These are phyloP conservation scores for Dexiosoma caninum DNA, from an alignment of 2,888 invertebrate species.

Conservation along the genomic window DNA sequence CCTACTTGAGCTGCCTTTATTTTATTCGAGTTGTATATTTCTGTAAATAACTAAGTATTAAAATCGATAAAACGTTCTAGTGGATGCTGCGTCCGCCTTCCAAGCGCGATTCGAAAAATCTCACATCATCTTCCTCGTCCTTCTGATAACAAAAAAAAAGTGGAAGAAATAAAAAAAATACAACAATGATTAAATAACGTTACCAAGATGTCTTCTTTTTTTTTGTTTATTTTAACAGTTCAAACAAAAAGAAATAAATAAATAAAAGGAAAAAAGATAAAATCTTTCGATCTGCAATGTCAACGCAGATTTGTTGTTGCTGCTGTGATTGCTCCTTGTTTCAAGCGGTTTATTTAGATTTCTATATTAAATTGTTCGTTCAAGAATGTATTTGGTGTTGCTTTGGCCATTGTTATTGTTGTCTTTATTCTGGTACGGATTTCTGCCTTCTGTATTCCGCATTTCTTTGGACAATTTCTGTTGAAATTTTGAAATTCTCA, in stretches of 20 bases:
- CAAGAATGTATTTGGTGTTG: slow-evolving; percentile 17
- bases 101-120: neutral
- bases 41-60: neutral
- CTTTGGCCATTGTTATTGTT: neutral
- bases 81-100: neutral
- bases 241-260: neutral
- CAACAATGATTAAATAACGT: slow-evolving; percentile 10
- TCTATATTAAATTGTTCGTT: slow-evolving; percentile 51
- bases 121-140: slow-evolving; percentile 11
- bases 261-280: too few relatives aligned
- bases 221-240: slow-evolving; percentile 10
- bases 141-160: neutral
- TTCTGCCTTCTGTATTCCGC: slow-evolving; percentile 12
- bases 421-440: neutral
- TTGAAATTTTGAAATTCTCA: slow-evolving; percentile 46
- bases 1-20: neutral
- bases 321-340: slow-evolving; percentile 9
- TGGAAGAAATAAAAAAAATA: neutral
- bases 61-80: neutral
- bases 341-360: slow-evolving; percentile 51
- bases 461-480: neutral
- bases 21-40: neutral
- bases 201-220: slow-evolving; percentile 35
- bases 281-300: slow-evolving; percentile 7
- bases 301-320: slow-evolving; percentile 14